Conservation (phyloP, 2,797 vertebrate species). For the Acanthiza pusilla region DNA sequence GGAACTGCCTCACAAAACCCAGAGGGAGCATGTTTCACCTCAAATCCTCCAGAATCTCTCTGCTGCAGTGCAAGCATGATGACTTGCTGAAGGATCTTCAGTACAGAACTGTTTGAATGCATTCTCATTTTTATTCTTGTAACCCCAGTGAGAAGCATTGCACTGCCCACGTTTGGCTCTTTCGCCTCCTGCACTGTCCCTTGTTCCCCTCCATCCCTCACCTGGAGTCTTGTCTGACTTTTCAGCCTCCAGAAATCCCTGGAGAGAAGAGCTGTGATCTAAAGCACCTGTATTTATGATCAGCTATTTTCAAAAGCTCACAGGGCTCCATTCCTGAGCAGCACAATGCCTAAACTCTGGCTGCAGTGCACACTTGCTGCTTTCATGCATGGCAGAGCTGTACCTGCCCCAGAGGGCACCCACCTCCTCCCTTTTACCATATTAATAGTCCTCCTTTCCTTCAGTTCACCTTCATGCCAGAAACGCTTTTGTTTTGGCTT, state of each 20-base stretch:
- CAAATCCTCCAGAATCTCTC: not conserved
- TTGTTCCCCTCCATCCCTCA: not conserved
- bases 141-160: not conserved
- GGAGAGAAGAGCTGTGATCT: not conserved
- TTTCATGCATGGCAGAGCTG: rapidly evolving
- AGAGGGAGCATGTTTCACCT: not conserved
- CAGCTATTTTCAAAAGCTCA: not conserved
- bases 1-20: not conserved
- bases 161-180: not conserved
- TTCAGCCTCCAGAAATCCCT: not conserved
- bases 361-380: not conserved
- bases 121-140: not conserved
- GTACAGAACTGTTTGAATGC: not conserved
- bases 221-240: not conserved
- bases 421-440: not conserved
- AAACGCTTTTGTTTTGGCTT: not conserved
- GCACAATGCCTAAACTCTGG: not conserved
- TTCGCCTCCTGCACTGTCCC: not conserved
- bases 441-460: not conserved
- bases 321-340: not conserved
- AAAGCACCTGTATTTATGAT: not conserved
- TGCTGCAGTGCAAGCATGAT: not conserved
- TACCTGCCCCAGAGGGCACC: rapidly evolving
- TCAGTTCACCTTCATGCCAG: not conserved
- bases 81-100: not conserved